Evolutionary conservation across 1,140 invertebrate genomes (phyloP).

Genomic region (Tenebrio molitor): DNA sequence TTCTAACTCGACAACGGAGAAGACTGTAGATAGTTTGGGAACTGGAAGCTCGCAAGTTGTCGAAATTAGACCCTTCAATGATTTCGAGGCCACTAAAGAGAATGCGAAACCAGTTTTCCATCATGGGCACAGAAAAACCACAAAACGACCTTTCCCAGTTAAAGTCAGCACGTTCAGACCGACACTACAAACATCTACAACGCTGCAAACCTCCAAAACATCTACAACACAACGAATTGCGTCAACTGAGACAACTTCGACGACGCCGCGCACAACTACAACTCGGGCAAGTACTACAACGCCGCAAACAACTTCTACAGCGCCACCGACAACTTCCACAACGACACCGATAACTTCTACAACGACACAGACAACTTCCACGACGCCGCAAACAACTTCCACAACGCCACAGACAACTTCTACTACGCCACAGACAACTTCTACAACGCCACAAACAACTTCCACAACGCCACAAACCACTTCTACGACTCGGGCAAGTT

Average conservation of each 20-base stretch:
- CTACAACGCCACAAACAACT: constrained; percentile 31
- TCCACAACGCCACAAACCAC: constrained; percentile 23
- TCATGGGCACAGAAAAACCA: constrained; percentile 6
- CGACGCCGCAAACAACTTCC: constrained; percentile 13
- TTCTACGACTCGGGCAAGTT: not conserved
- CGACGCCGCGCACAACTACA: not conserved
- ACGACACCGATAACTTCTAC: not conserved
- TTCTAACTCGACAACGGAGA: constrained; percentile 49
- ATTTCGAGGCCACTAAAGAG: constrained; percentile 6
- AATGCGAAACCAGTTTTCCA: not conserved
- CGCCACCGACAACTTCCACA: not conserved
- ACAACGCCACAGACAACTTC: constrained; percentile 8
- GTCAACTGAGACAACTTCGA: constrained; percentile 18
- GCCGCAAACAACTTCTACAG: constrained; percentile 11
- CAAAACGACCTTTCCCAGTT: not conserved
- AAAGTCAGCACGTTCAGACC: constrained; percentile 20
- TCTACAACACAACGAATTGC: constrained; percentile 11
- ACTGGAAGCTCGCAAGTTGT: constrained; percentile 26
- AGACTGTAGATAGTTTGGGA: not conserved
- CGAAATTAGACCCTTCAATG: constrained; percentile 30
- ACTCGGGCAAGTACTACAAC: constrained; percentile 31
- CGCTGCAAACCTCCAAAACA: not conserved
- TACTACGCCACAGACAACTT: constrained; percentile 30
- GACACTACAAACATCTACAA: constrained; percentile 5
- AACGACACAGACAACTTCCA: not conserved